Base-by-base conservation (phyloP, 2,113 vertebrate species). In the Cyprinodon variegatus region DNA sequence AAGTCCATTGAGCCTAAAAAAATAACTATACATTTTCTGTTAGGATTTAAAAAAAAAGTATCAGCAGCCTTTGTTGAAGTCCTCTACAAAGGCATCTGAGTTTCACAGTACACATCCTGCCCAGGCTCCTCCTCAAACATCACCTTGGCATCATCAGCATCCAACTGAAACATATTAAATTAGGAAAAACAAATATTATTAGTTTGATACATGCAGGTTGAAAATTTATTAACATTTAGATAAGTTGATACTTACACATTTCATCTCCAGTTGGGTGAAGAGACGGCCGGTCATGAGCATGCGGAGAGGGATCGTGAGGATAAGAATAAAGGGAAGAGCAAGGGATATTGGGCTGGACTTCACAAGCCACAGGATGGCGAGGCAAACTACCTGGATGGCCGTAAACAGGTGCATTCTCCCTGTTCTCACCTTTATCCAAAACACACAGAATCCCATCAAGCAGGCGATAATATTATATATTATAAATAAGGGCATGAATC, bases 351-450 rank as follows among this genome's bases (percentile, higher is more conserved):
- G 57, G 9, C 92, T 95, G 78, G 95, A 95, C 71, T 98, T 99
- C 50, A 97, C 94, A 1, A 65, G 91, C 96, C 97, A 99, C 78
- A 98, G 93, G 70, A 92, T 1, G 0, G 20, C 95, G 0, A 99
- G 94, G 77, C 96, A 94, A 5, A 94, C 0, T 10, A 97, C 65
- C 92, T 99, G 97, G 68, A 95, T 96, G 61, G 83, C 36, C 0
- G 98, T 99, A 94, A 96, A 99, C 72, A 97, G 20, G 85, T 99
- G 96, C 97, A 99, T 98, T 77, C 95, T 93, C 90, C 93, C 95
- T n/a, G 96, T 97, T 88, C 92, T 96, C 76, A 99, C 96, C 98
- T 99, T 92, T 45, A 77, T 36, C 22, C 57, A 76, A 84, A 3
- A 69, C n/a, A 66, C 3, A 64, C 22, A 84, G 57, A 66, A 39